These are phyloP conservation scores for Hartigia nigra DNA, from an alignment of 2,888 invertebrate genomes.

Conservation along the genomic window DNA sequence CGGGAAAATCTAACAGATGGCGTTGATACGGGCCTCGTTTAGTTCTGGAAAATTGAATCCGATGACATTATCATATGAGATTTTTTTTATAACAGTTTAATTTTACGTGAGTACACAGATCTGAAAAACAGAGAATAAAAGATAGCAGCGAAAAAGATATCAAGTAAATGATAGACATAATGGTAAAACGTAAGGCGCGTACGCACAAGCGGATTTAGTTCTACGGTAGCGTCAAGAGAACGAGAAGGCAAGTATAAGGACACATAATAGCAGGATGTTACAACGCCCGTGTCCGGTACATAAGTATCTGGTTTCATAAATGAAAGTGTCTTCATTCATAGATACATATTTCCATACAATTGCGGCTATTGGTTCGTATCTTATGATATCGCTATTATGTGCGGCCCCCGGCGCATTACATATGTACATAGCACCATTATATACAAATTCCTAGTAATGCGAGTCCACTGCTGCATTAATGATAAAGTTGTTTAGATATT, in stretches of 20 bases:
- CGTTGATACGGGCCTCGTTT: background rate
- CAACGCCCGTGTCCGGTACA: conserved; percentile 62
- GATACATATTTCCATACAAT: conserved; percentile 65
- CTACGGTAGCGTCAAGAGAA: conserved; percentile 28
- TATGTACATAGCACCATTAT: conserved; percentile 63
- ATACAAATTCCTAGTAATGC: conserved; percentile 61
- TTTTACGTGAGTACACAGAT: background rate
- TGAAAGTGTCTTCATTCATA: conserved; percentile 65
- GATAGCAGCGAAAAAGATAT: background rate
- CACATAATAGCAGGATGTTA: conserved; percentile 64
- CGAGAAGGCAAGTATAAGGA: conserved; percentile 48
- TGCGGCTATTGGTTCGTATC: conserved; percentile 62
- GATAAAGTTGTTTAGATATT: conserved; percentile 39
- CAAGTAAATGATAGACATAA: background rate
- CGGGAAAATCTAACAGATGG: background rate
- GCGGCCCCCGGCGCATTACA: conserved; percentile 48
- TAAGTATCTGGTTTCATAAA: conserved; percentile 64
- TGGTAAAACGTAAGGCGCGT: conserved; percentile 25
- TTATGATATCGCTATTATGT: conserved; percentile 59
- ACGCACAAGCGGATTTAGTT: conserved; percentile 25
- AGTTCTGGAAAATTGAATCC: background rate
- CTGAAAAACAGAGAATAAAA: background rate
- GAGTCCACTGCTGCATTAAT: conserved; percentile 56
- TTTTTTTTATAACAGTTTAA: background rate
- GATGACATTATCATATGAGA: too few species aligned